phyloP scores from a whole-genome alignment of 2,113 vertebrate genomes.

The Oreochromis spilurus region DNA sequence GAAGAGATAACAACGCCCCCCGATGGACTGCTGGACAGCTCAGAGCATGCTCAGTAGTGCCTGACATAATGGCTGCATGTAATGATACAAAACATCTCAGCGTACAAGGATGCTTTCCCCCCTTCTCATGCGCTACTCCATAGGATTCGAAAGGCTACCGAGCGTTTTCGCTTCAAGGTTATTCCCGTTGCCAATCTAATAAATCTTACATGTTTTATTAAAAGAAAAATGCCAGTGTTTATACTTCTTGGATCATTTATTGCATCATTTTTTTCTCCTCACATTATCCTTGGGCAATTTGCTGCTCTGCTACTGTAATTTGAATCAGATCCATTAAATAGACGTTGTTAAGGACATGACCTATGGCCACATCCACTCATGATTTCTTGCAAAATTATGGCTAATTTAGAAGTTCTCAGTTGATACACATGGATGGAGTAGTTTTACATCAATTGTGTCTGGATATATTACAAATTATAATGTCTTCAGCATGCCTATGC shows the following conservation, averaged over 20 bases:
- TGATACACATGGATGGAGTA: background rate
- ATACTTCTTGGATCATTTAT: slow-evolving; percentile 25
- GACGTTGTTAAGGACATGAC: slow-evolving; percentile 16
- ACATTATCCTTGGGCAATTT: slow-evolving; percentile 19
- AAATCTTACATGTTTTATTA: background rate
- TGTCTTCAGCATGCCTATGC: background rate
- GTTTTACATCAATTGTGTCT: background rate
- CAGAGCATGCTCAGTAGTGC: slow-evolving; percentile 62
- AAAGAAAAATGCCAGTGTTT: slow-evolving; percentile 27
- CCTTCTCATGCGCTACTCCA: background rate
- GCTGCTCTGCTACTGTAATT: slow-evolving; percentile 9
- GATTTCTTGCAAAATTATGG: background rate
- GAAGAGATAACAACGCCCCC: slow-evolving; percentile 71
- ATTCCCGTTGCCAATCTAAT: background rate
- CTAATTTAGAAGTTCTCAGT: slow-evolving; percentile 18
- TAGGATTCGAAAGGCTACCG: background rate
- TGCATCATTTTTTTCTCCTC: slow-evolving; percentile 1
- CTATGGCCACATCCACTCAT: background rate
- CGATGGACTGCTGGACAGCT: slow-evolving; percentile 60
- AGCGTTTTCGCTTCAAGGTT: background rate
- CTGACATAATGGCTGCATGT: slow-evolving; percentile 41
- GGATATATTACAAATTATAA: background rate
- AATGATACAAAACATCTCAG: slow-evolving; percentile 37
- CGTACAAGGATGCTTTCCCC: background rate
- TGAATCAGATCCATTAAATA: slow-evolving; percentile 25